These are phyloP conservation scores for Odontophorus gujanensis DNA, from an alignment of 2,113 vertebrate species.

Conservation along the genomic window DNA sequence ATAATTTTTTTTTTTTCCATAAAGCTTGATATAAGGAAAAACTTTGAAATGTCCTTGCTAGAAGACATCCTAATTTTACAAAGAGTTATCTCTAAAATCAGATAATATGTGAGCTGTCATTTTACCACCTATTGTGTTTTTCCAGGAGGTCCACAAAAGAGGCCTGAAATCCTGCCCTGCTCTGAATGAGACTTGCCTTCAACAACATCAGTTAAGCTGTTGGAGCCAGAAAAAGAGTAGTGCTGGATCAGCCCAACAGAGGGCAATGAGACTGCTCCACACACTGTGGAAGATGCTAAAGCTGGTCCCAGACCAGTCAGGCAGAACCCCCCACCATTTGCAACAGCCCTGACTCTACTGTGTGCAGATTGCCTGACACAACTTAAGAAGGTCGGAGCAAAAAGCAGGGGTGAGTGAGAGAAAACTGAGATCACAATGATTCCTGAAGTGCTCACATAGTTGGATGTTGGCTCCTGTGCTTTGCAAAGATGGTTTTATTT, in stretches of 20 bases:
- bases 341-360: not conserved
- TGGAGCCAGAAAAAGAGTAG: not conserved
- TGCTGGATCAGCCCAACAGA: not conserved
- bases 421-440: not conserved
- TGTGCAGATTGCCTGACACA: not conserved
- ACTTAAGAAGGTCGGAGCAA: not conserved
- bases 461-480: not conserved
- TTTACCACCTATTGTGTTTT: not conserved
- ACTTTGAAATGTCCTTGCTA: not conserved
- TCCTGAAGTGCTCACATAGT: fast-evolving
- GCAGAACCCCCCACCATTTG: fast-evolving
- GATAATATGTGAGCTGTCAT: not conserved
- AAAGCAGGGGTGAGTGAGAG: not conserved
- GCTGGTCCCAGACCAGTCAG: not conserved
- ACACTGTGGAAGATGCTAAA: fast-evolving
- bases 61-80: not conserved
- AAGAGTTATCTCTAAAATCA: not conserved
- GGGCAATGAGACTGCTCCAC: not conserved
- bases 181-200: not conserved
- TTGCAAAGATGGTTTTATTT: not conserved
- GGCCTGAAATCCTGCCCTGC: not conserved
- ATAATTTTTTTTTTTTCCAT: not conserved
- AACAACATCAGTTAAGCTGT: fast-evolving
- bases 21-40: not conserved
- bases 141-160: not conserved